Conservation (phyloP, 2,888 invertebrate genomes). For the Hirtodrosophila cameraria region DNA sequence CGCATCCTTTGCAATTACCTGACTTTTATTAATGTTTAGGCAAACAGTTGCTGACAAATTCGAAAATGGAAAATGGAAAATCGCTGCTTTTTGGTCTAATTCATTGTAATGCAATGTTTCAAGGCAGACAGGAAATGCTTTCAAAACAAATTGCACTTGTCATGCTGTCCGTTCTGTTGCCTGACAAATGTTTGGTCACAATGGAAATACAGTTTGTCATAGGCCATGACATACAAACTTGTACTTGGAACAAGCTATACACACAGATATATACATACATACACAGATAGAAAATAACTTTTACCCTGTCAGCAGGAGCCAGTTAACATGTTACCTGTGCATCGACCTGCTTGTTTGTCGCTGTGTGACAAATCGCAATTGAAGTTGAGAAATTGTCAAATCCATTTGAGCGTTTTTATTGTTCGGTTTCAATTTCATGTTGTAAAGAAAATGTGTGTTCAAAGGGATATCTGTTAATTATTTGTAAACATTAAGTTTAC, state of each 20-base stretch:
- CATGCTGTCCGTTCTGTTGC: constrained; percentile 45
- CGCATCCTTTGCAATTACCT: constrained; percentile 6
- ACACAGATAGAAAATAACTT: background rate
- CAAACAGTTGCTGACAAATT: constrained; percentile 14
- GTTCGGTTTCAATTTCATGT: background rate
- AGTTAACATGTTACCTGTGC: constrained; percentile 8
- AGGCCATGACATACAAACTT: constrained; percentile 4
- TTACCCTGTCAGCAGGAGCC: constrained; percentile 17
- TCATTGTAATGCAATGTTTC: constrained; percentile 10
- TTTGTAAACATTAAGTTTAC: constrained; percentile 19
- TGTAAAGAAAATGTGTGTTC: background rate
- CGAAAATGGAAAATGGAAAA: constrained; percentile 6
- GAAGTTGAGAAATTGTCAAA: constrained; percentile 8
- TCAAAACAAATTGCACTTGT: constrained; percentile 72
- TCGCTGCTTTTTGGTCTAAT: constrained; percentile 6
- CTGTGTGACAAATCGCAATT: constrained; percentile 54
- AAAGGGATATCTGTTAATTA: constrained; percentile 15
- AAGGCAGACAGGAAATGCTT: constrained; percentile 68
- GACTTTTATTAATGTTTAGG: constrained; percentile 66
- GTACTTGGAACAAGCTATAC: too few species aligned
- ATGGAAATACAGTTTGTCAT: constrained; percentile 45
- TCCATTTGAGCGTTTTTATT: constrained; percentile 4
- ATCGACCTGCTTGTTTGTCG: constrained; percentile 14
- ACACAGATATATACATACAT: too few species aligned
- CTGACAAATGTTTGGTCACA: constrained; percentile 26